Evolutionary conservation across 1,140 invertebrate species (phyloP).

Genomic region (Aphelenchoides besseyi): DNA sequence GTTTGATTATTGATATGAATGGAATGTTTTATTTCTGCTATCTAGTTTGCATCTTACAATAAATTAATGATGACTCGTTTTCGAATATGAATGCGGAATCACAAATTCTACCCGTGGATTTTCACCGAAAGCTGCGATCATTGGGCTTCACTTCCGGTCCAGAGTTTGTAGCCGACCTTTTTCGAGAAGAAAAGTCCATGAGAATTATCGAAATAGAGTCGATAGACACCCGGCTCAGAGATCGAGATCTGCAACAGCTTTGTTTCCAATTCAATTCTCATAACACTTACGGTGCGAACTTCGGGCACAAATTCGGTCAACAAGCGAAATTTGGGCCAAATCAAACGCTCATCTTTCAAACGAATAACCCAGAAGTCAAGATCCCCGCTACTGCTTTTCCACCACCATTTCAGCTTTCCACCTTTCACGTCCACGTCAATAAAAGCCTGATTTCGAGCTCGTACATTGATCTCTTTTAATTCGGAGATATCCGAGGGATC

Average conservation of each 20-base stretch:
- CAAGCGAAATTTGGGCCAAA: conserved; percentile 50
- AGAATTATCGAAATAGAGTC: conserved; percentile 44
- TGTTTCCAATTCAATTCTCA: no score
- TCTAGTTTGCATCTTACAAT: not conserved
- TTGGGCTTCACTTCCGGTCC: no score
- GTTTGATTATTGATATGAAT: no score
- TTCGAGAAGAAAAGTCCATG: conserved; percentile 41
- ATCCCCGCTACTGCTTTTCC: conserved; percentile 40
- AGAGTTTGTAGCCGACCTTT: conserved; percentile 31
- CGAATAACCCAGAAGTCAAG: conserved; percentile 38
- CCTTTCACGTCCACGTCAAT: conserved; percentile 36
- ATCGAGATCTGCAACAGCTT: conserved; percentile 29
- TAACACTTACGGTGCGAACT: no score
- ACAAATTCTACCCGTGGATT: no score
- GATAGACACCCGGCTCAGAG: conserved; percentile 37
- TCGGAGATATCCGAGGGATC: conserved; percentile 33
- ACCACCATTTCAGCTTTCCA: conserved; percentile 47
- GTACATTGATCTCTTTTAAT: conserved; percentile 35
- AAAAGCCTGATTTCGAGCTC: conserved; percentile 30
- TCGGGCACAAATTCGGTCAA: conserved; percentile 49
- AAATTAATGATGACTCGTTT: not conserved
- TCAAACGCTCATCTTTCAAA: conserved; percentile 26
- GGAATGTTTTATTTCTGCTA: no score
- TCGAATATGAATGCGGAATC: no score
- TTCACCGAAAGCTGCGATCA: no score